Percentiles rank a stretch among this genome's conserved stretches.
Evolutionary conservation across 2,797 vertebrate genomes (phyloP).

Genomic region (Coracias cyanogaster): DNA sequence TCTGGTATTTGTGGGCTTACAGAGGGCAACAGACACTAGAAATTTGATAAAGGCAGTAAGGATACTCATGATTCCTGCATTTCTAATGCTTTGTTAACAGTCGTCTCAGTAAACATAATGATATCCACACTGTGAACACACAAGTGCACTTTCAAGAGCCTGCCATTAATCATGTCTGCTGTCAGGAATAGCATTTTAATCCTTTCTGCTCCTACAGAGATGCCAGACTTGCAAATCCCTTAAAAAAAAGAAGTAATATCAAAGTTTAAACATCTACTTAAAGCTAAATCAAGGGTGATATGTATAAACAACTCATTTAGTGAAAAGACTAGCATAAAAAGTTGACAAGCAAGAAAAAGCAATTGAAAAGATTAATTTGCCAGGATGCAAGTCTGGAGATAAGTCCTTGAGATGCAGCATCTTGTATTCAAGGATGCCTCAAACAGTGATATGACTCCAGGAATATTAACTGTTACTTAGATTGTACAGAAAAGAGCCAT

Average conservation of each 20-base stretch:
- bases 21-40: background rate
- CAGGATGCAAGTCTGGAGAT: background rate
- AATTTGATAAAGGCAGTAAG: background rate
- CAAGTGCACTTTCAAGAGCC: background rate
- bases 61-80: background rate
- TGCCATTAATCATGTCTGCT: slow-evolving; percentile 39
- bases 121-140: background rate
- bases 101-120: background rate
- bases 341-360: slow-evolving; percentile 45
- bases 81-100: background rate
- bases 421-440: slow-evolving; percentile 15
- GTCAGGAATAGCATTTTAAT: slow-evolving; percentile 12
- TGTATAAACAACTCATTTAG: slow-evolving; percentile 42
- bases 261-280: slow-evolving; percentile 26
- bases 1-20: background rate
- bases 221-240: slow-evolving; percentile 4
- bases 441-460: background rate
- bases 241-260: slow-evolving; percentile 11
- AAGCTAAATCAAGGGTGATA: slow-evolving; percentile 38
- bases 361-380: slow-evolving; percentile 57
- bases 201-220: background rate
- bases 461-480: slow-evolving; percentile 2
- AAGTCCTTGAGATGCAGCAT: slow-evolving; percentile 29
- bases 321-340: slow-evolving; percentile 9
- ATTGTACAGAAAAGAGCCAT: background rate